phyloP scores from a whole-genome alignment of 2,113 vertebrate genomes.

The Crotalus helleri region DNA sequence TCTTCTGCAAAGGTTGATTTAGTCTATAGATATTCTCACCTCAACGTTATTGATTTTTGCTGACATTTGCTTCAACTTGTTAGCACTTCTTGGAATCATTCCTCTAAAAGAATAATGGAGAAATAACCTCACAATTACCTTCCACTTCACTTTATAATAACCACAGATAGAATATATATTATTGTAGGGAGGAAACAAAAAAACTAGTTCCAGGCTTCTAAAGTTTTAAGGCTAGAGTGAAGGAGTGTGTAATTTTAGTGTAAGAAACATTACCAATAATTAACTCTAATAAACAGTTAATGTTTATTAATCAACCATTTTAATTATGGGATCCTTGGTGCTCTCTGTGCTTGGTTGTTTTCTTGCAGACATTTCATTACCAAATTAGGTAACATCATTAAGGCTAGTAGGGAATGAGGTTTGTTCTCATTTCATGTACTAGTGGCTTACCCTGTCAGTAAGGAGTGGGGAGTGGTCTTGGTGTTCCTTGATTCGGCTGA shows the following conservation, averaged over 20 bases:
- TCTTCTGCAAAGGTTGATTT: constrained; percentile 33
- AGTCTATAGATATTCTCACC: constrained; percentile 41
- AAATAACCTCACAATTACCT: constrained; percentile 42
- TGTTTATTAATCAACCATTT: neutral
- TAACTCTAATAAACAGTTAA: neutral
- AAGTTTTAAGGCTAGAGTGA: neutral
- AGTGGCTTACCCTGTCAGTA: neutral
- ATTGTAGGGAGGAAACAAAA: neutral
- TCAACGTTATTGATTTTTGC: constrained; percentile 63
- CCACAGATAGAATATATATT: constrained; percentile 20
- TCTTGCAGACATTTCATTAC: neutral
- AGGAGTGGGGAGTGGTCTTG: neutral
- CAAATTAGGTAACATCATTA: neutral
- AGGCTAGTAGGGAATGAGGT: neutral
- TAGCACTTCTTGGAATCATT: constrained; percentile 52
- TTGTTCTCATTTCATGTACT: neutral
- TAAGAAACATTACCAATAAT: neutral
- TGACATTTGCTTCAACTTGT: constrained; percentile 60
- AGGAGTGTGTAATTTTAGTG: neutral
- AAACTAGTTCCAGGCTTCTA: neutral
- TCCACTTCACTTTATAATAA: constrained; percentile 39
- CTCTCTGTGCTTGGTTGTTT: neutral
- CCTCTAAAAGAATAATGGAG: constrained; percentile 44
- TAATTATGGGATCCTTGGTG: neutral
- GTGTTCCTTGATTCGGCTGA: neutral